Conservation (phyloP, 2,797 vertebrate genomes). For the Enteromius unitaeniatus region DNA sequence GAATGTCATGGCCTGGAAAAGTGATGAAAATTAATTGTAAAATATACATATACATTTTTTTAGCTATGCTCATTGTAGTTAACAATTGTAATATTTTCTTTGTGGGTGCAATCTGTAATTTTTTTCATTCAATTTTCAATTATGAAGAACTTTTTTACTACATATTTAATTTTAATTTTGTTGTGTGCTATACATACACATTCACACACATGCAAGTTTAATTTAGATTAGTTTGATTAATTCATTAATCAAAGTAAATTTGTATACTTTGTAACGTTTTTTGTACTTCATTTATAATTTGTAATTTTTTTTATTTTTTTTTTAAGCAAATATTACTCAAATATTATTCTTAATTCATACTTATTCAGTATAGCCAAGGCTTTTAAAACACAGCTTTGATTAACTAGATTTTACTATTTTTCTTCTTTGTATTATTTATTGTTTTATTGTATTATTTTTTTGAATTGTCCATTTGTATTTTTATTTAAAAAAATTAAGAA, state of each 20-base stretch:
- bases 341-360: neutral
- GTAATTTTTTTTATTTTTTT: neutral
- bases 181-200: too few species aligned
- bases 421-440: neutral
- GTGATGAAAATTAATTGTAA: neutral
- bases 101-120: neutral
- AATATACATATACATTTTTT: neutral
- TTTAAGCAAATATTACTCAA: too few species aligned
- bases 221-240: too few species aligned
- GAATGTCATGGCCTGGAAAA: neutral
- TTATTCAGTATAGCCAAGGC: neutral
- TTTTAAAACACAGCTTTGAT: neutral
- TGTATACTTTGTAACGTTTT: too few species aligned
- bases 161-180: too few species aligned
- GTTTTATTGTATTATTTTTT: too few species aligned
- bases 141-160: too few species aligned
- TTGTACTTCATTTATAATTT: neutral
- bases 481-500: too few species aligned
- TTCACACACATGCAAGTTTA: too few species aligned
- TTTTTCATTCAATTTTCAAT: too few species aligned
- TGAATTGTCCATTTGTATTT: neutral
- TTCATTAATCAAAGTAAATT: neutral
- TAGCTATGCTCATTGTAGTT: too few species aligned
- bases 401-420: neutral
- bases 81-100: neutral